These are phyloP conservation scores for Ascidia mentula DNA, from an alignment of 23 tunicate genomes.

Conservation along the genomic window DNA sequence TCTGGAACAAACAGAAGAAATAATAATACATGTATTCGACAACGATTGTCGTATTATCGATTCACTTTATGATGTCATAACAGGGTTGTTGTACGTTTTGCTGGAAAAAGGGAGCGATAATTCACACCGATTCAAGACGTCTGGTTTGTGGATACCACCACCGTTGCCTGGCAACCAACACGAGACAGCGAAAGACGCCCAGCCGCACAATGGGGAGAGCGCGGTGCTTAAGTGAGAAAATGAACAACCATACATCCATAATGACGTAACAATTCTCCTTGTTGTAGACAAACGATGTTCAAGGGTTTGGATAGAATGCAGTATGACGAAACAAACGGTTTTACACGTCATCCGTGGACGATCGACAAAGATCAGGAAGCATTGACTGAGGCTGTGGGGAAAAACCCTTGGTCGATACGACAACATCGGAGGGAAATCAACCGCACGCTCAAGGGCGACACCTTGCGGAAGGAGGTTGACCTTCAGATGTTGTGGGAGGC, in stretches of 20 bases:
- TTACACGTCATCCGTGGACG: constrained; percentile 79
- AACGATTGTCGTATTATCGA: too few species aligned
- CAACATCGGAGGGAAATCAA: constrained; percentile 70
- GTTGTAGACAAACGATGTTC: constrained; percentile 54
- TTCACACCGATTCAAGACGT: constrained; percentile 46
- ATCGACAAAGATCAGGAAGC: constrained; percentile 88
- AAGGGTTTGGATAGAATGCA: constrained; percentile 69
- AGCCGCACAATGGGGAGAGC: not conserved
- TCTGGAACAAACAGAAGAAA: too few species aligned
- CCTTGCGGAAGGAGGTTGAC: constrained; percentile 40
- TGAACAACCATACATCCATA: not conserved
- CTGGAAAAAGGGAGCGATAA: constrained; percentile 24
- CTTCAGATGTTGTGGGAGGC: not conserved
- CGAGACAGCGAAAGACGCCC: not conserved
- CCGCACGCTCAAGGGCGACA: constrained; percentile 57
- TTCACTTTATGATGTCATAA: not conserved
- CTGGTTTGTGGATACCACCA: constrained; percentile 10
- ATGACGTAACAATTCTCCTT: too few species aligned
- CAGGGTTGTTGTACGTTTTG: constrained; percentile 42
- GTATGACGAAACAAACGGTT: constrained; percentile 51
- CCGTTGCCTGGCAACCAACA: not conserved
- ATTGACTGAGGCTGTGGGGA: constrained; percentile 64
- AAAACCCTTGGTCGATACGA: constrained; percentile 80
- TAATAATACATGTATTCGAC: too few species aligned
- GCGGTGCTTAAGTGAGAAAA: not conserved